phyloP scores from a whole-genome alignment of 2,113 vertebrate species.

The Coracopsis vasa region DNA sequence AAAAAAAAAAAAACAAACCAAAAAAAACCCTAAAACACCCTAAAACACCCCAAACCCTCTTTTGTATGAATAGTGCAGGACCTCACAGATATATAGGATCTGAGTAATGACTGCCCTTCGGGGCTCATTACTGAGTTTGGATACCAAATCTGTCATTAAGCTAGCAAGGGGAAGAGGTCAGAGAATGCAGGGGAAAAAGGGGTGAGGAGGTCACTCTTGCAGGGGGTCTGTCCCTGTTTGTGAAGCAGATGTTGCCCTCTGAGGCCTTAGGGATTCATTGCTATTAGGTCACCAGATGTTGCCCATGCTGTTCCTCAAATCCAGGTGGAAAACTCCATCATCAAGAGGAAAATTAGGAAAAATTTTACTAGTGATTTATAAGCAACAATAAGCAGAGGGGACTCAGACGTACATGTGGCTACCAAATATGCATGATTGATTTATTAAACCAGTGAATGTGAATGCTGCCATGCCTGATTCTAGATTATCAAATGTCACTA shows the following conservation, averaged over 20 bases:
- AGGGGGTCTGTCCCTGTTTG: slow-evolving; percentile 13
- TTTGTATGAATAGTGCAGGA: not conserved
- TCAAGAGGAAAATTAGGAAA: not conserved
- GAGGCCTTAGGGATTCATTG: not conserved
- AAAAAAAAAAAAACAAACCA: not conserved
- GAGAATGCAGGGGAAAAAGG: not conserved
- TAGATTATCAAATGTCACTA: not conserved
- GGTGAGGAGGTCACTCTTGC: slow-evolving; percentile 25
- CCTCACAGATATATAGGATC: not conserved
- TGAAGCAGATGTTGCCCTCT: slow-evolving; percentile 42
- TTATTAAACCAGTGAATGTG: not conserved
- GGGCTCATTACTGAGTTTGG: slow-evolving; percentile 19
- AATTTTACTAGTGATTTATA: not conserved
- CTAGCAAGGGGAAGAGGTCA: slow-evolving; percentile 44
- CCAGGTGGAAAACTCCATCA: slow-evolving; percentile 32
- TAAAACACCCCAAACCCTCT: not conserved
- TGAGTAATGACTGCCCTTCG: slow-evolving; percentile 14
- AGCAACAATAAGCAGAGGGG: not conserved
- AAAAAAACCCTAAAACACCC: no score
- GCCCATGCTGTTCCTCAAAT: not conserved
- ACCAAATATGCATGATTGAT: not conserved
- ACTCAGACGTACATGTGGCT: not conserved
- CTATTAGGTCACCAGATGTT: slow-evolving; percentile 42
- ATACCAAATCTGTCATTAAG: slow-evolving; percentile 50
- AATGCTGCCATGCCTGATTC: not conserved